Evolutionary conservation across 2,797 vertebrate species (phyloP), one percentile per base, ranked within the genome.

Genomic region (Thunnus albacares): DNA sequence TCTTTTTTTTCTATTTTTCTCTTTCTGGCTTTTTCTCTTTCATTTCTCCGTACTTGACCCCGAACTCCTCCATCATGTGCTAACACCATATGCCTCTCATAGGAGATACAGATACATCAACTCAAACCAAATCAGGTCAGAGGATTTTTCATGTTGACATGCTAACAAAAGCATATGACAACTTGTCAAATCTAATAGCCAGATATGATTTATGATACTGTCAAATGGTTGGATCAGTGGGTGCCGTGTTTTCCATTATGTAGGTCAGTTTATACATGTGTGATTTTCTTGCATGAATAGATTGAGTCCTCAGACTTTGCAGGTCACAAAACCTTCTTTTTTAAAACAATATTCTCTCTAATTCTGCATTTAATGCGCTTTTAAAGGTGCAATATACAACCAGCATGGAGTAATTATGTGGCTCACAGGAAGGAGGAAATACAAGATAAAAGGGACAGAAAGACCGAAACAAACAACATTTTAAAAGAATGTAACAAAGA

Each of bases 221-320:
- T 67, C 70, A 22, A 26, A 22, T 6, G 20, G n/a, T 71, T 22
- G 13, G 12, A 12, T 69, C 58, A 62, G 59, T 6, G 5, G 63
- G 30, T 20, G 64, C 43, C 15, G 22, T 56, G 1, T 72, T 64
- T 49, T 0, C 0, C 71, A 5, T 24, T 13, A 2, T 79, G 56
- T 79, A 78, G 83, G 86, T 77, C 84, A 77, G 53, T 26, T 67
- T 6, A 28, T 26, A 14, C 61, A n/a, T 60, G 45, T 18, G 17
- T 45, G 14, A 26, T n/a, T 56, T 52, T 61, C 4, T 26, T 59
- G 10, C 3, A 1, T 45, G 14, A 35, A 18, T 9, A 43, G 14
- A 17, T 14, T 51, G 22, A 58, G 33, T 45, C 52, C 24, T 35
- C 33, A 33, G 35, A 47, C 7, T 1, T 22, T n/a, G 20, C 12